Conservation (phyloP, 1,140 invertebrate genomes). For the Asobara japonica region DNA sequence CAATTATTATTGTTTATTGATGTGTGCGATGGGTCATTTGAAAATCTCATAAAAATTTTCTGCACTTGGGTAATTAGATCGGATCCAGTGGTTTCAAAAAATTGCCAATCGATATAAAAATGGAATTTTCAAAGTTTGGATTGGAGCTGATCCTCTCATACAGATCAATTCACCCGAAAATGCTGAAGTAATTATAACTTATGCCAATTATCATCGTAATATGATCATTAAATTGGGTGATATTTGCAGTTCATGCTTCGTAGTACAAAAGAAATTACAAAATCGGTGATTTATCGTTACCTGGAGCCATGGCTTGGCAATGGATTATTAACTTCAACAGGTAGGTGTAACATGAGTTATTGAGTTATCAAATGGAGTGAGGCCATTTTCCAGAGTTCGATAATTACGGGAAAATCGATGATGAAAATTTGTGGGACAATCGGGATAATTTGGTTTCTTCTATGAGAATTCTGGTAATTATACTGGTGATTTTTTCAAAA, state of each 20-base stretch:
- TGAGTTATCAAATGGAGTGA: not conserved
- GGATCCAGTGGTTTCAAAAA: not conserved
- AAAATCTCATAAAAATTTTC: not conserved
- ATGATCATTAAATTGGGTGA: not conserved
- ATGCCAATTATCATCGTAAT: not conserved
- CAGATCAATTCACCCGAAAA: not conserved
- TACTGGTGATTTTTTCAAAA: too few species aligned
- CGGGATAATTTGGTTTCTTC: too few species aligned
- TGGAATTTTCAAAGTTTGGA: not conserved
- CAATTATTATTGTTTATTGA: not conserved
- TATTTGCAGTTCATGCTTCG: conserved; percentile 50
- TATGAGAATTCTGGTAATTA: too few species aligned
- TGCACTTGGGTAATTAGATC: not conserved
- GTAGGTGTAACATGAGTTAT: conserved; percentile 49
- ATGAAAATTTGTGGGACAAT: too few species aligned
- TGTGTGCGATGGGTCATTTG: not conserved
- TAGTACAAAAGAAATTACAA: conserved; percentile 69
- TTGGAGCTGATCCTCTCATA: not conserved
- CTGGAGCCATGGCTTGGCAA: conserved; percentile 75
- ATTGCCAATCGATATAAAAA: not conserved
- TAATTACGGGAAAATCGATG: not conserved
- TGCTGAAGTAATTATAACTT: not conserved
- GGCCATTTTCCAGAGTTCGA: too few species aligned
- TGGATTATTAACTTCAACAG: conserved; percentile 74
- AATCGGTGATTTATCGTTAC: conserved; percentile 73